Evolutionary conservation across 2,113 vertebrate genomes (phyloP).

Genomic region (Beaufortia kweichowensis): DNA sequence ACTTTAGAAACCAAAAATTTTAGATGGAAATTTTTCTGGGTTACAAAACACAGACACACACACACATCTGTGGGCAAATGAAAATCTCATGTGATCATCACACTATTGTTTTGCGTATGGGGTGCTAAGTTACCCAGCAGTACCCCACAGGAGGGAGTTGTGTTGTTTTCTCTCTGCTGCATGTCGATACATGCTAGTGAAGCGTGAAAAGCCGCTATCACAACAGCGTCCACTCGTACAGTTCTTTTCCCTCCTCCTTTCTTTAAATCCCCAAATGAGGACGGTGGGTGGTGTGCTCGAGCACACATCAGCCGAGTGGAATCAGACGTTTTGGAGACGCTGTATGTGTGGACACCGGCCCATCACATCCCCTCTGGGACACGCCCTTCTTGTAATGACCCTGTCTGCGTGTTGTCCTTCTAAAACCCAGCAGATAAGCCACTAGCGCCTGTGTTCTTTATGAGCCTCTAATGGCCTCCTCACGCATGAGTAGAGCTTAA

Average conservation of each 20-base stretch:
- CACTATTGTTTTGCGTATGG: slow-evolving; percentile 2
- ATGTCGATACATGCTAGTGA: slow-evolving; percentile 37
- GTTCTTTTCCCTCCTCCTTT: slow-evolving; percentile 1
- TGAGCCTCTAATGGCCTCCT: slow-evolving; percentile 32
- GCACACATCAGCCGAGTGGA: not conserved
- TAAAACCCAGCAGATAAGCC: slow-evolving; percentile 21
- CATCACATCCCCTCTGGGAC: not conserved
- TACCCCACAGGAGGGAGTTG: slow-evolving; percentile 32
- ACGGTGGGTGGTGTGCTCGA: slow-evolving; percentile 16
- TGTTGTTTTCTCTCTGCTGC: slow-evolving; percentile 38
- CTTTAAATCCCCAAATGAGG: slow-evolving; percentile 24
- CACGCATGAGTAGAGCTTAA: slow-evolving; percentile 39
- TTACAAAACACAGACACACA: not conserved
- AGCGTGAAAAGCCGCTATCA: slow-evolving; percentile 28
- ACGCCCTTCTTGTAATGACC: slow-evolving; percentile 13
- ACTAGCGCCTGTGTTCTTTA: slow-evolving; percentile 31
- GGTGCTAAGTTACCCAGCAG: slow-evolving; percentile 34
- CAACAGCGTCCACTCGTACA: slow-evolving; percentile 33
- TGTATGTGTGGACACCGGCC: slow-evolving; percentile 20
- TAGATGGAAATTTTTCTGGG: too few species aligned
- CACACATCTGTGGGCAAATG: slow-evolving; percentile 3
- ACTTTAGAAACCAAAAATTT: too few species aligned
- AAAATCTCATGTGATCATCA: not conserved
- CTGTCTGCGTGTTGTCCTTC: not conserved
- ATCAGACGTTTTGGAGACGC: slow-evolving; percentile 26